Evolutionary conservation across 2,888 invertebrate genomes (phyloP).

Genomic region (Vesta saturnalis): DNA sequence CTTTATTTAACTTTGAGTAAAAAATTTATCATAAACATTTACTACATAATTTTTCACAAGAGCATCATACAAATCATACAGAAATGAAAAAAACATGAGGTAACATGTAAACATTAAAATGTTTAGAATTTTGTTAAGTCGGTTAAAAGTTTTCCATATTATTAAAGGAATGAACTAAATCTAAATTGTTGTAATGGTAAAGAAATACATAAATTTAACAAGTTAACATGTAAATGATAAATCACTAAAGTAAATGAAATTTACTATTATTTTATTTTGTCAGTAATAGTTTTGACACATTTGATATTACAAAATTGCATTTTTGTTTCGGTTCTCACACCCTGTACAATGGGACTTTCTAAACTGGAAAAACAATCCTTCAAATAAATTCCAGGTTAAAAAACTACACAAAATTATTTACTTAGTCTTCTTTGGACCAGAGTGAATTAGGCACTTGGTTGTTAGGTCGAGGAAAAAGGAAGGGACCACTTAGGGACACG

Average conservation of each 20-base stretch:
- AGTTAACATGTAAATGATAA: constrained; percentile 34
- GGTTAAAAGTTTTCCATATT: constrained; percentile 21
- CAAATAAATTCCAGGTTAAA: constrained; percentile 60
- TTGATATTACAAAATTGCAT: constrained; percentile 62
- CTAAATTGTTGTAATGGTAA: constrained; percentile 27
- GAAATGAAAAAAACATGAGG: constrained; percentile 28
- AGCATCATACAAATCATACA: constrained; percentile 36
- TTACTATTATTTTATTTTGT: constrained; percentile 52
- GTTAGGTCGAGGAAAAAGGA: constrained; percentile 57
- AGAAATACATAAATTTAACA: constrained; percentile 28
- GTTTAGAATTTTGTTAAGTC: constrained; percentile 23
- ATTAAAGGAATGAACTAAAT: constrained; percentile 29
- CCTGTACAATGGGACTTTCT: constrained; percentile 61
- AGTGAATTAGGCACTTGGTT: constrained; percentile 64
- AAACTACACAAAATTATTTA: constrained; percentile 61
- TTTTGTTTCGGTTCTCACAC: constrained; percentile 54
- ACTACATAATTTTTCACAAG: constrained; percentile 35
- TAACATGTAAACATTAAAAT: constrained; percentile 28
- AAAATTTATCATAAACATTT: constrained; percentile 38
- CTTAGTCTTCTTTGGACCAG: constrained; percentile 65
- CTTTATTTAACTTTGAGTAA: constrained; percentile 37
- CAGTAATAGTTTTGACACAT: constrained; percentile 61
- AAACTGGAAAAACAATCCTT: constrained; percentile 62
- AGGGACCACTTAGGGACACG: constrained; percentile 44
- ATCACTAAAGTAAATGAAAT: constrained; percentile 42